These are phyloP conservation scores for Cydia fagiglandana DNA, from an alignment of 1,140 invertebrate genomes.

Conservation along the genomic window DNA sequence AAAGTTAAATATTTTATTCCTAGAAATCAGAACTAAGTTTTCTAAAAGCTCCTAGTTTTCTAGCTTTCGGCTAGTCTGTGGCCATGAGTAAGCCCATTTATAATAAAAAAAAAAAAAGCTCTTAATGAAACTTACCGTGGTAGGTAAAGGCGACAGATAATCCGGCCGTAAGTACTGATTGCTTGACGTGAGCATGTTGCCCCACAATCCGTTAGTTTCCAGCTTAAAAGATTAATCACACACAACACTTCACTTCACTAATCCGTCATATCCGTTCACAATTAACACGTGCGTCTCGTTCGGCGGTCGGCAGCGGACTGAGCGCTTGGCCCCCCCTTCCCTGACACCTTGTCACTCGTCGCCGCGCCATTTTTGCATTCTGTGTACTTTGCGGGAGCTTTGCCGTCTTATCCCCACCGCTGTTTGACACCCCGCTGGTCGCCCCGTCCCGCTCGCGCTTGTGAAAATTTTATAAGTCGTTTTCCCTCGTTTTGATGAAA, in stretches of 20 bases:
- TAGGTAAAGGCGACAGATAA: slow-evolving; percentile 92
- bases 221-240: slow-evolving; percentile 63
- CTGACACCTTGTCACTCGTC: slow-evolving; percentile 73
- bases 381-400: slow-evolving; percentile 78
- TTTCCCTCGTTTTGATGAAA: slow-evolving; percentile 73
- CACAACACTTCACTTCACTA: slow-evolving; percentile 61
- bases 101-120: too few species aligned
- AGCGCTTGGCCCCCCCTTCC: slow-evolving; percentile 55
- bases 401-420: slow-evolving; percentile 78
- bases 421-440: slow-evolving; percentile 76
- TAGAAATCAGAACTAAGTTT: not conserved
- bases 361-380: slow-evolving; percentile 78
- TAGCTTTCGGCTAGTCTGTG: too few species aligned
- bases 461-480: slow-evolving; percentile 65
- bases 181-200: slow-evolving; percentile 89
- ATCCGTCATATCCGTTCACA: slow-evolving; percentile 41
- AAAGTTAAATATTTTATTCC: too few species aligned
- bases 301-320: slow-evolving; percentile 60
- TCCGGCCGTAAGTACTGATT: slow-evolving; percentile 95
- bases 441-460: slow-evolving; percentile 63
- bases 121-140: slow-evolving; percentile 85
- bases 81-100: too few species aligned
- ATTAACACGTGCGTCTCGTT: slow-evolving; percentile 43
- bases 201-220: slow-evolving; percentile 73
- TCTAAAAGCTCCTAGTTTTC: slow-evolving; percentile 34